A percentile compares a stretch with the other conserved stretches of the same genome.
phyloP scores from a whole-genome alignment of 2,888 invertebrate genomes.

The Malthinus flaveolus region DNA sequence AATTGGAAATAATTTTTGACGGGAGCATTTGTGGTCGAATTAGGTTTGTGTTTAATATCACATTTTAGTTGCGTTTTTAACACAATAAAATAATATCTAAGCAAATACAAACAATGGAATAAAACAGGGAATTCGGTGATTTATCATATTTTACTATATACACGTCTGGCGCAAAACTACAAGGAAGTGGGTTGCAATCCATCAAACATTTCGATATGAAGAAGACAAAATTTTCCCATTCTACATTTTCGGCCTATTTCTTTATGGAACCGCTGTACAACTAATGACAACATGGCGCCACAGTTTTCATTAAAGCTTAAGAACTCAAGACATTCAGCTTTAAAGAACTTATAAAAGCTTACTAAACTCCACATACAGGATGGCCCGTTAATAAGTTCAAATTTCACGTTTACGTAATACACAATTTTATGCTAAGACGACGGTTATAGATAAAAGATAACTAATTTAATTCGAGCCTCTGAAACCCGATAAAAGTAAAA shows the following conservation, averaged over 20 bases:
- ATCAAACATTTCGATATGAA: slow-evolving; percentile 38
- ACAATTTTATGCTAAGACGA: too few relatives aligned
- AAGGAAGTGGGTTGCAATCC: slow-evolving; percentile 35
- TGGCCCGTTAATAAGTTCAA: too few relatives aligned
- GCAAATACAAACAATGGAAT: slow-evolving; percentile 36
- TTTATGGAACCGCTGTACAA: slow-evolving; percentile 25
- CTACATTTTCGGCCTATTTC: slow-evolving; percentile 31
- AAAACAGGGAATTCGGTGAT: slow-evolving; percentile 33
- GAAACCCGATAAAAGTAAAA: too few relatives aligned
- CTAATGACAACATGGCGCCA: slow-evolving; percentile 29
- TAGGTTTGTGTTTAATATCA: neutral
- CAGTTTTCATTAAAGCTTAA: slow-evolving; percentile 21
- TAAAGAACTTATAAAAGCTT: slow-evolving; percentile 6
- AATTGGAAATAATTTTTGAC: too few relatives aligned
- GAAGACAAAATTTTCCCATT: slow-evolving; percentile 33
- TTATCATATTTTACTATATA: slow-evolving; percentile 37
- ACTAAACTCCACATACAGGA: too few relatives aligned
- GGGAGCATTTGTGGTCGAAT: neutral
- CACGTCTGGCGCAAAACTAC: slow-evolving; percentile 34
- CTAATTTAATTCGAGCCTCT: too few relatives aligned
- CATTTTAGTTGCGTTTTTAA: slow-evolving; percentile 9
- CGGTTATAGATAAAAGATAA: too few relatives aligned
- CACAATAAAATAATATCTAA: slow-evolving; percentile 13
- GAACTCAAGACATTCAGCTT: slow-evolving; percentile 26
- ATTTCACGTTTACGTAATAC: too few relatives aligned